These are phyloP conservation scores for Xyliphius kryptos DNA, from an alignment of 2,113 vertebrate species.

Conservation along the genomic window DNA sequence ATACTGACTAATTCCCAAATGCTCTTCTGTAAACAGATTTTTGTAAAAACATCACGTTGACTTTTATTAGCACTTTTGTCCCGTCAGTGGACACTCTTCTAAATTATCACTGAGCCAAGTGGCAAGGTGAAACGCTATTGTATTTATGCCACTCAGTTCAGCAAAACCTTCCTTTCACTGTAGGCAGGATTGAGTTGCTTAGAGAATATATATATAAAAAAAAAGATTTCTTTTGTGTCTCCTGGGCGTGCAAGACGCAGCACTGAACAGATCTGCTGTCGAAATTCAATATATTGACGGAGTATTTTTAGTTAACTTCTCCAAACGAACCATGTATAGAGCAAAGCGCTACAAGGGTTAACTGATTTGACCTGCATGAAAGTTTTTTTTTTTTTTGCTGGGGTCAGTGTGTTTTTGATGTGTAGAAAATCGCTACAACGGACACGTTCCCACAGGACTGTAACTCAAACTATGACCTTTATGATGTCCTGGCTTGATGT, in stretches of 20 bases:
- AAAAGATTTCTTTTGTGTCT: constrained; percentile 35
- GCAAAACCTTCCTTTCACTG: constrained; percentile 34
- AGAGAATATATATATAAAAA: constrained; percentile 23
- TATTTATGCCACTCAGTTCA: constrained; percentile 39
- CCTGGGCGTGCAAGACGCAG: constrained; percentile 25
- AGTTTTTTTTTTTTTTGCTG: constrained; percentile 36
- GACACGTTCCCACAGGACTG: constrained; percentile 20
- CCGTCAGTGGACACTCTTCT: no score
- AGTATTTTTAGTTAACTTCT: constrained; percentile 37
- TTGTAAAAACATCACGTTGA: no score
- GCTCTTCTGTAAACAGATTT: no score
- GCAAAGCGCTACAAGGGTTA: constrained; percentile 33
- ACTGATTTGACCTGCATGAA: constrained; percentile 36
- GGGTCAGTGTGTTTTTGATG: constrained; percentile 24
- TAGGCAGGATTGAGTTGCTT: constrained; percentile 19
- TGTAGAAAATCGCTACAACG: constrained; percentile 6
- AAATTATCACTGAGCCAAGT: constrained; percentile 44
- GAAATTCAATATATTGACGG: constrained; percentile 58
- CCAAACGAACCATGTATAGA: constrained; percentile 36
- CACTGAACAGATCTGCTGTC: constrained; percentile 41
- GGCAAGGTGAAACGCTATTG: constrained; percentile 42
- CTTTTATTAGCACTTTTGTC: not conserved
- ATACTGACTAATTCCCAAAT: no score
- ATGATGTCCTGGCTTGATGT: no score
- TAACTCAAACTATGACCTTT: no score